These are phyloP conservation scores for Conger conger DNA, from an alignment of 2,113 vertebrate genomes.

Conservation along the genomic window DNA sequence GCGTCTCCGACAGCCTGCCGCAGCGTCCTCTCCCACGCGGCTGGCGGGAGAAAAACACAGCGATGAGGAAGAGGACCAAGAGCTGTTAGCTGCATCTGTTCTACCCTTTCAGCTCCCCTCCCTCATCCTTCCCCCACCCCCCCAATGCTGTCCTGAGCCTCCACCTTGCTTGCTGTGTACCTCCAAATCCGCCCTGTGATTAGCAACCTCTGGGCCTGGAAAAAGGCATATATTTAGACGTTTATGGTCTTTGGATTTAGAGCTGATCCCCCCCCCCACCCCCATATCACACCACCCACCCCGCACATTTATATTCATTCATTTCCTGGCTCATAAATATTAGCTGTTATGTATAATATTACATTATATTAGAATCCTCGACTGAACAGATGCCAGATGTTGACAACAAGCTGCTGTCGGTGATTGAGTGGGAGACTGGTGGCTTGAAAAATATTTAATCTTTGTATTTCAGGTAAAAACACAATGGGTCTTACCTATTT, in stretches of 20 bases:
- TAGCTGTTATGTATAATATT: too few relatives aligned
- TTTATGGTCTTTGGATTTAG: constrained; percentile 46
- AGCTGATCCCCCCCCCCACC: constrained; percentile 46
- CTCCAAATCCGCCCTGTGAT: constrained; percentile 27
- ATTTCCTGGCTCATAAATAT: constrained; percentile 61
- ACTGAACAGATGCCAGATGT: not conserved
- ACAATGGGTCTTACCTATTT: not conserved
- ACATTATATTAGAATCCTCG: constrained; percentile 24
- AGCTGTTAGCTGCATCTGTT: constrained; percentile 57
- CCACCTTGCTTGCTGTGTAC: not conserved
- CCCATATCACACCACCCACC: constrained; percentile 2
- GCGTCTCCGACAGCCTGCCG: not conserved
- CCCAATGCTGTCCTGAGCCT: not conserved
- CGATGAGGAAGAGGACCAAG: constrained; percentile 26
- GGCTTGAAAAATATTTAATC: not conserved
- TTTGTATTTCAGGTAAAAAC: not conserved
- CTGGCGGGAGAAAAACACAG: constrained; percentile 42
- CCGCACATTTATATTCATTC: constrained; percentile 57
- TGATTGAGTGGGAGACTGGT: not conserved
- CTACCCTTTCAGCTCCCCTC: constrained; percentile 23
- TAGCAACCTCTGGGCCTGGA: not conserved
- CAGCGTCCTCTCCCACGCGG: constrained; percentile 55
- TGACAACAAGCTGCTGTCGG: constrained; percentile 10
- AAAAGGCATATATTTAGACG: not conserved
- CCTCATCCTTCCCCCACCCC: constrained; percentile 29